Conservation (phyloP, 64 coral and sea anemone species). For the Acropora tenuis region DNA sequence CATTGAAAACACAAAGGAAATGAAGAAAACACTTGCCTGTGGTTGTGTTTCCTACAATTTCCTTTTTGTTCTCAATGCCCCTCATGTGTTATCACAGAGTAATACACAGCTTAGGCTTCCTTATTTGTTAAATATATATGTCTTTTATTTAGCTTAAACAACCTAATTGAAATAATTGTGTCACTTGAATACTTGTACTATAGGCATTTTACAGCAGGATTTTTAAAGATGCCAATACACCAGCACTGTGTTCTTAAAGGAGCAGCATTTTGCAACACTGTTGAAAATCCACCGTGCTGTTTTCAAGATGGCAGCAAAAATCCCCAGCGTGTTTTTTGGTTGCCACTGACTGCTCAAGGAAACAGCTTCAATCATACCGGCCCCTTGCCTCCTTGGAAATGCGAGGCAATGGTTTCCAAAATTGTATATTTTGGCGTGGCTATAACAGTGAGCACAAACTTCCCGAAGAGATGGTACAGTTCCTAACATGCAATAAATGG, state of each 20-base stretch:
- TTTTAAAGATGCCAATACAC: background rate
- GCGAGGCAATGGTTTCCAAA: background rate
- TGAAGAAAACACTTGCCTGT: no score
- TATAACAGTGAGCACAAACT: background rate
- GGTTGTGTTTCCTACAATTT: no score
- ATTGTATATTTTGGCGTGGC: background rate
- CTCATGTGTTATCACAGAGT: no score
- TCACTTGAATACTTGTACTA: no score
- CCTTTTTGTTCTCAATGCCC: no score
- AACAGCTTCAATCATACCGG: background rate
- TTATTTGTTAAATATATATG: no score
- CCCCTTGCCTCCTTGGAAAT: constrained; percentile 3
- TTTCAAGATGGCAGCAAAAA: background rate
- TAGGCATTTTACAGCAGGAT: background rate
- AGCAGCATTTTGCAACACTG: background rate
- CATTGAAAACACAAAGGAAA: no score
- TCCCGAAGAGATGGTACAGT: background rate
- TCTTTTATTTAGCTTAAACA: no score
- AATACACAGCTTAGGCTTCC: no score
- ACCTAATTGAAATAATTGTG: no score
- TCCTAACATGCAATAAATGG: background rate
- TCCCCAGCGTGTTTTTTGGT: background rate
- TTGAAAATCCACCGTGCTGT: background rate
- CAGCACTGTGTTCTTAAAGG: background rate
- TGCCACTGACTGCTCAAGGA: background rate